Percentiles rank a stretch among this genome's conserved stretches.
Conservation (phyloP, 1,140 invertebrate genomes). For the Magallana gigas region DNA sequence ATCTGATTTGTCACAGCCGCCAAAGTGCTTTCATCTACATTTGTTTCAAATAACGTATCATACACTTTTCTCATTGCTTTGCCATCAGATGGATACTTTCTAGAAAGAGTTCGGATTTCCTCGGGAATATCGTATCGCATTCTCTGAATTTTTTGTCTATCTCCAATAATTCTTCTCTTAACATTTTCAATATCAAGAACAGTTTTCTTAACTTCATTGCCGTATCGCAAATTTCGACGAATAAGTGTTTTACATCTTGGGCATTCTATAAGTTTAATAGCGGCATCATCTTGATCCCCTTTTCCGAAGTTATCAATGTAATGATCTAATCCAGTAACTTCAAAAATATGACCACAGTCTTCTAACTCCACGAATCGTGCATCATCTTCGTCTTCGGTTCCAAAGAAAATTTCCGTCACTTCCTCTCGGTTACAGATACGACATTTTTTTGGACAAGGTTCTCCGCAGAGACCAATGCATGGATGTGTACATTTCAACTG, state of each 20-base stretch:
- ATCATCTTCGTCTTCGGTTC: slow-evolving; percentile 75
- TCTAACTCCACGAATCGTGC: slow-evolving; percentile 68
- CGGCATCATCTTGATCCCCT: slow-evolving; percentile 73
- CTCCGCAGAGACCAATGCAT: slow-evolving; percentile 83
- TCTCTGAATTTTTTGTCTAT: slow-evolving; percentile 28
- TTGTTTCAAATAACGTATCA: neutral
- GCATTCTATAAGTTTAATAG: slow-evolving; percentile 83
- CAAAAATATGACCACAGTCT: slow-evolving; percentile 67
- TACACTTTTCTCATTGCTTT: slow-evolving; percentile 21
- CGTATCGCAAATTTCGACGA: slow-evolving; percentile 83
- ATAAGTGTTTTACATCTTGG: slow-evolving; percentile 84
- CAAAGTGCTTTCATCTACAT: slow-evolving; percentile 20
- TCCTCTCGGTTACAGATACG: slow-evolving; percentile 73
- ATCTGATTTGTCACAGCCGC: slow-evolving; percentile 43
- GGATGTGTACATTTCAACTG: slow-evolving; percentile 82
- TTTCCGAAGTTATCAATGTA: slow-evolving; percentile 78
- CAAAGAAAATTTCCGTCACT: slow-evolving; percentile 82
- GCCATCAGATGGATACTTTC: neutral
- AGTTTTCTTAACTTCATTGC: slow-evolving; percentile 81
- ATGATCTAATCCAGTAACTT: slow-evolving; percentile 63
- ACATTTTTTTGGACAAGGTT: slow-evolving; percentile 81
- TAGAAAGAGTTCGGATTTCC: neutral
- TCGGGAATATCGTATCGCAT: neutral
- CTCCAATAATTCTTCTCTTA: slow-evolving; percentile 53
- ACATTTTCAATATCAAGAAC: slow-evolving; percentile 60